Conservation (phyloP, 2,113 vertebrate species). For the Eudyptes chrysolophus region DNA sequence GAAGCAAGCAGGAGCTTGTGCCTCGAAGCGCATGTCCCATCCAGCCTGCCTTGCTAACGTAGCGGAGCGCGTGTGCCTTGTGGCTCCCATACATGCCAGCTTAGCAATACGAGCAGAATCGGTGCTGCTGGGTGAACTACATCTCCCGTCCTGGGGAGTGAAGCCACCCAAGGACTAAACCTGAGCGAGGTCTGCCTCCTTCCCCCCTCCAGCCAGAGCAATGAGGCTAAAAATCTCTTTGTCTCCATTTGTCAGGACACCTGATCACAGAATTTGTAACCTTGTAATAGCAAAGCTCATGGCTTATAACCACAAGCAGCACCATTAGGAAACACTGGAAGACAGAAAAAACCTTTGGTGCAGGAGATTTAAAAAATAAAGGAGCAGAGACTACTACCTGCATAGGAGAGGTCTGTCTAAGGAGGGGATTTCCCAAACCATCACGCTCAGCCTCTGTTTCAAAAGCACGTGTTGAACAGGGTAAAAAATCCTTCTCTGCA, state of each 20-base stretch:
- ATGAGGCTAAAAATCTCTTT: background rate
- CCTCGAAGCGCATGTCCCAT: background rate
- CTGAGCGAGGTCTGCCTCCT: background rate
- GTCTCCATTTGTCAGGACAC: background rate
- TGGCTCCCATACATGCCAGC: background rate
- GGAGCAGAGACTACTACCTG: background rate
- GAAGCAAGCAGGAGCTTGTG: constrained; percentile 64
- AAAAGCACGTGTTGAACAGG: background rate
- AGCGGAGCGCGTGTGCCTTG: accelerated
- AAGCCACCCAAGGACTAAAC: background rate
- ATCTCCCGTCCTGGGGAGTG: background rate
- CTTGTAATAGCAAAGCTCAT: background rate
- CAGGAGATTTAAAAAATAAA: background rate
- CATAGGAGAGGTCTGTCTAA: background rate
- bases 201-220: background rate
- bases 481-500: background rate
- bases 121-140: background rate
- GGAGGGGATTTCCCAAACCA: background rate
- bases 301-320: background rate
- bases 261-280: background rate
- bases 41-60: background rate
- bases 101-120: accelerated
- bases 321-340: background rate
- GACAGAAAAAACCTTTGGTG: background rate
- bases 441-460: background rate